These are phyloP conservation scores for Agrochola circellaris DNA, from an alignment of 2,888 invertebrate genomes.

Conservation along the genomic window DNA sequence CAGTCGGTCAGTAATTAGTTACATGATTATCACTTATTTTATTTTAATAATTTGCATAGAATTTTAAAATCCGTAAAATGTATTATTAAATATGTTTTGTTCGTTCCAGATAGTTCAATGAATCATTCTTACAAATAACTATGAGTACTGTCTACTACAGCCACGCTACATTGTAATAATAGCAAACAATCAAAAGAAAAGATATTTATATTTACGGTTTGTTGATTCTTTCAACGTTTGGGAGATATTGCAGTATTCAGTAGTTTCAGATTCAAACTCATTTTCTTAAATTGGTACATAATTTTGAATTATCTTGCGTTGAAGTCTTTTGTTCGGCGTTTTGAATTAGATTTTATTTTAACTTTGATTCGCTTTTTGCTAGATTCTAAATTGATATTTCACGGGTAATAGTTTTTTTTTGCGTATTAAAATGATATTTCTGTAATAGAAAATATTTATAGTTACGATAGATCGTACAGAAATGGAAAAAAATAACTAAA, in stretches of 20 bases:
- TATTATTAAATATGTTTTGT: neutral
- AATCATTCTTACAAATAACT: neutral
- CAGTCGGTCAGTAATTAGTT: neutral
- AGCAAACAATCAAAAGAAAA: slow-evolving; percentile 18
- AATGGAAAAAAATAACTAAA: slow-evolving; percentile 14
- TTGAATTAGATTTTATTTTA: slow-evolving; percentile 36
- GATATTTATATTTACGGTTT: slow-evolving; percentile 1
- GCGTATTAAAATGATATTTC: slow-evolving; percentile 8
- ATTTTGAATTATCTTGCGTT: slow-evolving; percentile 63
- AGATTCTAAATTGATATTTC: slow-evolving; percentile 24
- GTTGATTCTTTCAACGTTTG: slow-evolving; percentile 21
- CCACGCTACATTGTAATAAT: slow-evolving; percentile 5
- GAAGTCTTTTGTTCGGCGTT: slow-evolving; percentile 71
- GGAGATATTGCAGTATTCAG: slow-evolving; percentile 10
- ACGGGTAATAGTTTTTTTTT: slow-evolving; percentile 25
- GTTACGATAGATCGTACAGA: slow-evolving; percentile 9
- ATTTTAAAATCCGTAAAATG: slow-evolving; percentile 1
- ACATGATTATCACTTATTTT: neutral
- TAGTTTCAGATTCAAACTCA: slow-evolving; percentile 30
- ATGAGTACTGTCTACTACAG: neutral
- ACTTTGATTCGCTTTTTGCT: slow-evolving; percentile 23
- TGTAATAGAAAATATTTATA: neutral
- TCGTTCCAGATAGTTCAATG: neutral
- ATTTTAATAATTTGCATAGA: neutral
- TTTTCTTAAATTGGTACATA: slow-evolving; percentile 36